phyloP scores from a whole-genome alignment of 2,888 invertebrate species.

The Watsonalla cultraria region DNA sequence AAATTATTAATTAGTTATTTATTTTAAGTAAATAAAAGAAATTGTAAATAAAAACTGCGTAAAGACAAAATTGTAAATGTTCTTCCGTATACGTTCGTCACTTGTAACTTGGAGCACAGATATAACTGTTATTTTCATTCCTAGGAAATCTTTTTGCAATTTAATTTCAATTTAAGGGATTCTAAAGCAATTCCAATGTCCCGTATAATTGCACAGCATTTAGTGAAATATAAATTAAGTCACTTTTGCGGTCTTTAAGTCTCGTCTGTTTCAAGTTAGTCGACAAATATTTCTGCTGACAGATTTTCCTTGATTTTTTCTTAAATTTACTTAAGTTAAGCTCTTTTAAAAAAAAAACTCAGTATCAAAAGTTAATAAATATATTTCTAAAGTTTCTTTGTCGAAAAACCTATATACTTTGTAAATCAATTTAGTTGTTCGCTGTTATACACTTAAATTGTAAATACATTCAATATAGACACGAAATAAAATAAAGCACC shows the following conservation, averaged over 20 bases:
- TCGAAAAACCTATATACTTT: no score
- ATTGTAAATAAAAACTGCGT: background rate
- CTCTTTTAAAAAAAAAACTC: background rate
- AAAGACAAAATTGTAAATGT: background rate
- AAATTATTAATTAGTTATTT: background rate
- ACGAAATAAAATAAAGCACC: conserved; percentile 34
- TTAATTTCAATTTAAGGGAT: conserved; percentile 26
- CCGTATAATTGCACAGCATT: conserved; percentile 19
- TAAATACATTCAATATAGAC: conserved; percentile 17
- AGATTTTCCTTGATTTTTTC: background rate
- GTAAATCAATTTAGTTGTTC: no score
- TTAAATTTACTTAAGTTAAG: background rate
- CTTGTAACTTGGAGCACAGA: background rate
- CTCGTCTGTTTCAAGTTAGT: background rate
- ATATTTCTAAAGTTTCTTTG: no score
- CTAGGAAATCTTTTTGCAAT: conserved; percentile 21
- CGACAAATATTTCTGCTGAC: background rate
- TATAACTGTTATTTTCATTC: conserved; percentile 11
- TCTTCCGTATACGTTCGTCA: background rate
- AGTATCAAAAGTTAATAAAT: no score
- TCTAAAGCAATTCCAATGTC: conserved; percentile 23
- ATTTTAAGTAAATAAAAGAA: background rate
- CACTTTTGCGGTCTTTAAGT: conserved; percentile 6
- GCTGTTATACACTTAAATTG: conserved; percentile 3
- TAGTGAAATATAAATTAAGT: conserved; percentile 12